phyloP scores from a whole-genome alignment of 2,113 vertebrate genomes.

The Lanius ludovicianus region DNA sequence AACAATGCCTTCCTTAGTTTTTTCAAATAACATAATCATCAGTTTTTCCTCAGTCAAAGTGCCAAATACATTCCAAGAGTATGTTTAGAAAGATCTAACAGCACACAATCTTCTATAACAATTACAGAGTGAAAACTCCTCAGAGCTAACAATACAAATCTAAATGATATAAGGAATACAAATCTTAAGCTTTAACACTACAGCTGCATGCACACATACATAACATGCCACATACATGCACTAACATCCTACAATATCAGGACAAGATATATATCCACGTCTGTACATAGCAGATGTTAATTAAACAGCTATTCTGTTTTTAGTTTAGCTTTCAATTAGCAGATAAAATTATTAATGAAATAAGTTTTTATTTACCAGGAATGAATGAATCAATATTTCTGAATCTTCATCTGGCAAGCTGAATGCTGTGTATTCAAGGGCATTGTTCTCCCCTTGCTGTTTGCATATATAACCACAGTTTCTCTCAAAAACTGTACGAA shows the following conservation, averaged over 20 bases:
- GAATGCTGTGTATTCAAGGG: constrained; percentile 81
- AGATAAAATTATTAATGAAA: constrained; percentile 59
- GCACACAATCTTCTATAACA: background rate
- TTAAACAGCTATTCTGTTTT: background rate
- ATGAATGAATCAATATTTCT: constrained; percentile 76
- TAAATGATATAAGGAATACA: background rate
- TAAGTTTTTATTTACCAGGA: constrained; percentile 80
- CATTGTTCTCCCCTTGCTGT: constrained; percentile 83
- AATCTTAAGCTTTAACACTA: background rate
- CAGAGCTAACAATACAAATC: background rate
- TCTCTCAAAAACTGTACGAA: constrained; percentile 89
- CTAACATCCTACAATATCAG: background rate
- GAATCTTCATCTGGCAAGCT: constrained; percentile 86
- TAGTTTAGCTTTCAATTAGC: constrained; percentile 17
- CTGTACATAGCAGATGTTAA: background rate
- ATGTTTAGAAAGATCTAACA: background rate
- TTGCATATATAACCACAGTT: constrained; percentile 95
- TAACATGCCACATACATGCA: constrained; percentile 15
- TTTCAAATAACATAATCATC: constrained; percentile 6
- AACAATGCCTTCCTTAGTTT: background rate
- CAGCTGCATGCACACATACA: background rate
- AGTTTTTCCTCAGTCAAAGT: background rate
- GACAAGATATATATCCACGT: background rate
- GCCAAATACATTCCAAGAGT: constrained; percentile 9
- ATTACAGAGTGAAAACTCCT: background rate